phyloP scores from a whole-genome alignment of 1,140 invertebrate genomes.

The Apocrypta bakeri region DNA sequence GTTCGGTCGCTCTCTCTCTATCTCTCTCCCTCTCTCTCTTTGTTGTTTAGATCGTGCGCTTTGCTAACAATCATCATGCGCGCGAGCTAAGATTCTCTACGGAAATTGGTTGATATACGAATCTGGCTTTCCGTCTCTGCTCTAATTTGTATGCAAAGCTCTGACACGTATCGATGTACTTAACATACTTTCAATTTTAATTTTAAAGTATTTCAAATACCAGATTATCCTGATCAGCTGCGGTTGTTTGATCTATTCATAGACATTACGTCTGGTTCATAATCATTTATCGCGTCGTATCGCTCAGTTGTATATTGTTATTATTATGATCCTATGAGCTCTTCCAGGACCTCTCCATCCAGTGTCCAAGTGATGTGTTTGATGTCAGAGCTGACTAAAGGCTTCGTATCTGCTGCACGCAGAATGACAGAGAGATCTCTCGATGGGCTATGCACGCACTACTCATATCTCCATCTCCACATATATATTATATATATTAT shows the following conservation, averaged over 20 bases:
- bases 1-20: too few relatives aligned
- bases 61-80: conserved; percentile 20
- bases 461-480: not conserved
- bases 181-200: too few relatives aligned
- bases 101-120: not conserved
- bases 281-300: too few relatives aligned
- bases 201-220: too few relatives aligned
- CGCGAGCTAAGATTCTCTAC: not conserved
- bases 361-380: not conserved
- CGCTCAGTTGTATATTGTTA: not conserved
- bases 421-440: not conserved
- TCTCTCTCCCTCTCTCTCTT: too few relatives aligned
- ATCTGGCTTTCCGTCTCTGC: too few relatives aligned
- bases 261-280: too few relatives aligned
- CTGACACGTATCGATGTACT: too few relatives aligned
- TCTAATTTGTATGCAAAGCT: too few relatives aligned
- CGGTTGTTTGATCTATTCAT: too few relatives aligned
- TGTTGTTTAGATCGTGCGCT: conserved; percentile 2
- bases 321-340: not conserved
- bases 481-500: too few relatives aligned
- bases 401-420: not conserved
- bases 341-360: not conserved
- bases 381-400: not conserved
- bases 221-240: too few relatives aligned
- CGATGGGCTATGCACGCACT: not conserved